Conservation (phyloP, 2,888 invertebrate species). For the Andrena bicolor region DNA sequence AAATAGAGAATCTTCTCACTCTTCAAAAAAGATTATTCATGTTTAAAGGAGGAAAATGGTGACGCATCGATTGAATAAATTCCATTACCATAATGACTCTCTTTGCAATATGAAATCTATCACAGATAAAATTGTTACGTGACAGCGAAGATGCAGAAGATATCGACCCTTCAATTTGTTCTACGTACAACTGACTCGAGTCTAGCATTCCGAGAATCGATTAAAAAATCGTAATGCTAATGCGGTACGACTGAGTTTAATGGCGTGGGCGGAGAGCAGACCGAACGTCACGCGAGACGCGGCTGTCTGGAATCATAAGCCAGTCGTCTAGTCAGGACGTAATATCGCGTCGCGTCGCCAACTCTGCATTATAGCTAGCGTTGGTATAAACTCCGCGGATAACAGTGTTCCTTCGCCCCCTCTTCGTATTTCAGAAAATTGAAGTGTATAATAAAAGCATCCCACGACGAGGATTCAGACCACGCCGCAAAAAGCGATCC, state of each 20-base stretch:
- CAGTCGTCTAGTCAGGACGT: slow-evolving; percentile 56
- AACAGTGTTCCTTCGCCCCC: slow-evolving; percentile 4
- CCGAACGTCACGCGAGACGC: slow-evolving; percentile 40
- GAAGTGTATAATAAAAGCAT: slow-evolving; percentile 9
- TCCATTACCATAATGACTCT: too few species aligned
- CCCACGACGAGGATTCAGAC: neutral
- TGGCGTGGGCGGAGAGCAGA: slow-evolving; percentile 24
- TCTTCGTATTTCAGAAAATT: slow-evolving; percentile 13
- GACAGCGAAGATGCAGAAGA: neutral
- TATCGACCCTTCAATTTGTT: neutral
- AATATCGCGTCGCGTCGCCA: slow-evolving; percentile 56
- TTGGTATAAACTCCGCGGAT: slow-evolving; percentile 29
- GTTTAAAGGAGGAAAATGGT: too few species aligned
- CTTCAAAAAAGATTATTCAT: too few species aligned
- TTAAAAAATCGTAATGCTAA: slow-evolving; percentile 58
- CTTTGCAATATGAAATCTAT: neutral
- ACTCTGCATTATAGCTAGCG: slow-evolving; percentile 23
- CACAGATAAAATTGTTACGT: slow-evolving; percentile 1
- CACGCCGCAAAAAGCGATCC: neutral
- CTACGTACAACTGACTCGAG: neutral
- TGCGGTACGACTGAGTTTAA: slow-evolving; percentile 43
- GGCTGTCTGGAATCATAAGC: slow-evolving; percentile 58
- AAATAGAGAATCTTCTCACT: too few species aligned
- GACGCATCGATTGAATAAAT: too few species aligned
- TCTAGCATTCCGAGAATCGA: slow-evolving; percentile 30